These are phyloP conservation scores for Dipodomys stephensi DNA, from an alignment of 2,113 vertebrate genomes.

Conservation along the genomic window DNA sequence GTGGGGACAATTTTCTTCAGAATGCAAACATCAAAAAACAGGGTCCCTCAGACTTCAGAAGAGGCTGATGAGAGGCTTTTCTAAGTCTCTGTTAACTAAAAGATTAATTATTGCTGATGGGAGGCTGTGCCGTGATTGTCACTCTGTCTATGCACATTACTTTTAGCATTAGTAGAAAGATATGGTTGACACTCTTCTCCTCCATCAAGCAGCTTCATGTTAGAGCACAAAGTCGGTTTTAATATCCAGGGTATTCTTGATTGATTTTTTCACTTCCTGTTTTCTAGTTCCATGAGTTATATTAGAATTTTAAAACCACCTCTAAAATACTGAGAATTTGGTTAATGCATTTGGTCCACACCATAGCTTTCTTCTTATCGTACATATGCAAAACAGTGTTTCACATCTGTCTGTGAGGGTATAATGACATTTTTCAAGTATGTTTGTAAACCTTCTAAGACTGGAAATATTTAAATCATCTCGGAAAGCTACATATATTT, in stretches of 20 bases:
- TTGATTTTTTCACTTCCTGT: constrained; percentile 76
- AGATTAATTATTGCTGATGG: constrained; percentile 96
- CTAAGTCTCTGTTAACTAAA: constrained; percentile 93
- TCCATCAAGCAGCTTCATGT: constrained; percentile 84
- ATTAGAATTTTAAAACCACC: constrained; percentile 63
- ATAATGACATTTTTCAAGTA: background rate
- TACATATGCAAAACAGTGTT: background rate
- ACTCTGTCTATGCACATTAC: constrained; percentile 91
- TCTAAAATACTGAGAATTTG: constrained; percentile 38
- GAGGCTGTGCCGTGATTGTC: constrained; percentile 90
- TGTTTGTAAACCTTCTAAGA: background rate
- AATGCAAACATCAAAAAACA: constrained; percentile 94
- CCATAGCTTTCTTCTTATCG: constrained; percentile 36
- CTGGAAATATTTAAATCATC: background rate
- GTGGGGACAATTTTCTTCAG: constrained; percentile 94
- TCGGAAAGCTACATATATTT: background rate
- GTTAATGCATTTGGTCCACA: background rate
- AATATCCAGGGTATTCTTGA: constrained; percentile 81
- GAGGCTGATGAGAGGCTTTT: constrained; percentile 93
- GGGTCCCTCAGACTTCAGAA: constrained; percentile 93
- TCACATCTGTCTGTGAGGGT: background rate
- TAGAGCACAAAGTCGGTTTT: constrained; percentile 80
- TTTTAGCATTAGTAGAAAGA: constrained; percentile 87
- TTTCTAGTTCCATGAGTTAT: constrained; percentile 48
- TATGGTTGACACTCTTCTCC: constrained; percentile 84